Evolutionary conservation across 2,797 vertebrate species (phyloP).

Genomic region (Coracias cyanogaster): DNA sequence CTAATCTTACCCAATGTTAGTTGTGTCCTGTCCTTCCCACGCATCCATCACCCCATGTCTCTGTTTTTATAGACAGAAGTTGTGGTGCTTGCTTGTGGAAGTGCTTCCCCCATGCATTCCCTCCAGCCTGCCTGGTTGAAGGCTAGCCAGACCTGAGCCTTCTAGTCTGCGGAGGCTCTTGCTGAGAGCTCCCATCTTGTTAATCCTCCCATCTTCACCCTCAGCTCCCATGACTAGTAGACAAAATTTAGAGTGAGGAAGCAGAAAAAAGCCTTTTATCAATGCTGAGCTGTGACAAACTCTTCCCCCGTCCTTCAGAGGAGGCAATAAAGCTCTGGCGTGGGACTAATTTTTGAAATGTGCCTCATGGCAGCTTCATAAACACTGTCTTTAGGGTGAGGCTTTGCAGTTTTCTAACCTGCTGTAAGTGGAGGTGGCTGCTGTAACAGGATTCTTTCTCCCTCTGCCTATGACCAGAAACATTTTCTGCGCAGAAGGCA

Average conservation of each 20-base stretch:
- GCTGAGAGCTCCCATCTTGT: neutral
- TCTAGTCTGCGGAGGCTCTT: accelerated
- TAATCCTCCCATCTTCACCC: neutral
- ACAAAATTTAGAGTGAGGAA: neutral
- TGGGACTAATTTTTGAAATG: neutral
- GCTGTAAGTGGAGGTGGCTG: neutral
- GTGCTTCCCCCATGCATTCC: neutral
- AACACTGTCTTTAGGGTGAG: neutral
- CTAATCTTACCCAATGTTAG: neutral
- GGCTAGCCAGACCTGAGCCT: neutral
- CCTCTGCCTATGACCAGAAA: neutral
- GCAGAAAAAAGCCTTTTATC: neutral
- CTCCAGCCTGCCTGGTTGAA: neutral
- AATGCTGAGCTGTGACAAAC: neutral
- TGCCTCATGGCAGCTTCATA: neutral
- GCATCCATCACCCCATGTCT: accelerated
- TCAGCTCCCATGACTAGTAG: neutral
- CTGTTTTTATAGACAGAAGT: neutral
- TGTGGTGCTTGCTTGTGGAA: neutral
- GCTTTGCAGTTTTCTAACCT: neutral
- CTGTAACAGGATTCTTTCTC: neutral
- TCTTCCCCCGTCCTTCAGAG: neutral
- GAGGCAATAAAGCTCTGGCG: neutral
- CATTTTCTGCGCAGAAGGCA: neutral
- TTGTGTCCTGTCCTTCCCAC: neutral